Evolutionary conservation across 1,140 invertebrate species (phyloP), one percentile per base, ranked within the genome.

Genomic region (Drosophila kikkawai): DNA sequence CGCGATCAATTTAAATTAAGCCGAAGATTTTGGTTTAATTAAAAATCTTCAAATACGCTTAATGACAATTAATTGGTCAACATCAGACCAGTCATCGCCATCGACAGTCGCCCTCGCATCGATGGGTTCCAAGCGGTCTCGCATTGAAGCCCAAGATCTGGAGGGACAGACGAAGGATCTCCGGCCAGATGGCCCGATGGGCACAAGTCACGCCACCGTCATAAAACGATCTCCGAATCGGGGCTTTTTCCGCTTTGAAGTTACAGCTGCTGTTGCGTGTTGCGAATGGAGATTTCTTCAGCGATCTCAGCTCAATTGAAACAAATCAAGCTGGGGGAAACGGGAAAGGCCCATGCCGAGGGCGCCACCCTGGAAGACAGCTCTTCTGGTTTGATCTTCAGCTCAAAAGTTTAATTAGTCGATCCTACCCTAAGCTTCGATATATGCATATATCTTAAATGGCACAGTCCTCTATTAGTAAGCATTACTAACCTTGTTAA

Each of bases 11-110:
- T 88, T 90, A 88, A 88, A 88, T 88, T 88, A 85, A 88, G 70
- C 85, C 53, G 81, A 88, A 88, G 85, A 88, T 88, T 88, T 88
- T 81, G 85, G 71, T 88, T 88, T 88, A 88, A 88, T 88, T 88
- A 88, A 88, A 85, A 88, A 88, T 88, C 85, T 88, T 88, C 85
- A 90, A 88, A 88, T 88, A 75, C 85, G 85, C 85, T 88, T 88
- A 88, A 88, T 88, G 78, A 90, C 85, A 88, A 88, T 88, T 88
- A 88, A 88, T 88, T 88, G 85, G 85, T 63, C 85, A 85, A 78
- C 85, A 81, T 84, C 81, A 50, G 44, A 12, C 57, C 67, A 70
- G 67, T 70, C 67, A 70, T 70, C 60, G 67, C 39, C 67, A 53
- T 70, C 66, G 50, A 59, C 61, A 80, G 68, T 64, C 61, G 64